Base-by-base conservation (phyloP, 2,888 invertebrate genomes). In the Apamea sordens region DNA sequence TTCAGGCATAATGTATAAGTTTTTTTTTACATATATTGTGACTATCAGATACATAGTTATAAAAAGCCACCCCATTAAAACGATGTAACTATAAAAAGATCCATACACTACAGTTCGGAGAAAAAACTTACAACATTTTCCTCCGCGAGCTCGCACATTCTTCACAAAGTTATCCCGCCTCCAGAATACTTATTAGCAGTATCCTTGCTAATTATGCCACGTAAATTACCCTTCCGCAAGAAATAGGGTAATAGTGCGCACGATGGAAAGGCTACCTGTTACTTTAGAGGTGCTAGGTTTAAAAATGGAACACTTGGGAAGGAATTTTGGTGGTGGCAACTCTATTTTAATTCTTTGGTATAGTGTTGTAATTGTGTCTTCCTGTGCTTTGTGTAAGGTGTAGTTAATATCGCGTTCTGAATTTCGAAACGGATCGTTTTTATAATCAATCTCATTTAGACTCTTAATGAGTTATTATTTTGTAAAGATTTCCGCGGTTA, bases 201-300 rank as follows among this genome's bases (percentile, higher is more conserved):
- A 83, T 85, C 73, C 73, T 24, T 18, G 82, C 77, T 85, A 83
- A 85, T 86, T 85, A 85, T 77, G 74, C 69, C 70, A 70, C 80
- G 80, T 86, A 83, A 85, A 85, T 86, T 83, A 86, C 86, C 41
- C 65, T 65, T 71, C 28, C 32, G 11, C 70, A 36, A 72, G 74
- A 76, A 86, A 86, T 76, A 75, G 86, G 76, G 68, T 76, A 79
- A 79, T 77, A 74, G 76, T 83, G 64, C 73, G 50, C 68, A 72
- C 71, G 79, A 82, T 73, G 70, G 41, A 79, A 18, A 28, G 24
- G 56, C 86, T 72, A 83, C 83, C 83, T 85, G 85, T 85, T 86
- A 83, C 83, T 50, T 47, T 56, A 71, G 15, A 68, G 74, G 64
- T 82, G 72, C 41, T 36, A 59, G 59, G 41, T 85, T 85, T 76